These are phyloP conservation scores for Taphrorychus bicolor DNA, from an alignment of 2,888 invertebrate genomes.

Conservation along the genomic window DNA sequence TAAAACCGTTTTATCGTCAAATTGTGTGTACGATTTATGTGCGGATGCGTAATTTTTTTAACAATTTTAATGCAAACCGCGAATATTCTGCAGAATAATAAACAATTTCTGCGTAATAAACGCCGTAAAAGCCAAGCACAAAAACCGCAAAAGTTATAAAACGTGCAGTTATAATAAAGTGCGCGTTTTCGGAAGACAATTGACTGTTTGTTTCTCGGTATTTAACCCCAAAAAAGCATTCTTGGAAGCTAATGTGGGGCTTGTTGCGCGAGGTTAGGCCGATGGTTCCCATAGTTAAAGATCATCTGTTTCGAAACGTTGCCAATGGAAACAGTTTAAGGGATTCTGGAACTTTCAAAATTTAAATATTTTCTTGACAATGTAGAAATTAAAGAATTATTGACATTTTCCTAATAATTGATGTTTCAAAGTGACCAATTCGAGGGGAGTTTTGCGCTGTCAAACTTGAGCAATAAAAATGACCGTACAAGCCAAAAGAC, in stretches of 20 bases:
- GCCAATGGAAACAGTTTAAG: too few species aligned
- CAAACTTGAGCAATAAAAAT: not conserved
- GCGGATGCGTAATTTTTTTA: not conserved
- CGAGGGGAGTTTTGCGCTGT: not conserved
- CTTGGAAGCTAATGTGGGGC: not conserved
- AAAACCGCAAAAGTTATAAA: constrained; percentile 23
- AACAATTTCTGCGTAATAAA: constrained; percentile 22
- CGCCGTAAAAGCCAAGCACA: constrained; percentile 23
- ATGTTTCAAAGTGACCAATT: too few species aligned
- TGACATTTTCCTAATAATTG: too few species aligned
- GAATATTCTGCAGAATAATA: constrained; percentile 28
- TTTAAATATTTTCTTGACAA: too few species aligned
- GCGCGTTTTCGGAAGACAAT: not conserved
- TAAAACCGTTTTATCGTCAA: constrained; percentile 23
- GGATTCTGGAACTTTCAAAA: too few species aligned
- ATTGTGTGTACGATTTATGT: constrained; percentile 17
- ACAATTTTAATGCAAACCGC: constrained; percentile 9
- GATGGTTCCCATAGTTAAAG: not conserved
- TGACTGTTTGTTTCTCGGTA: not conserved
- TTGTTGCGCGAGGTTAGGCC: not conserved
- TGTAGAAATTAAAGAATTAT: too few species aligned
- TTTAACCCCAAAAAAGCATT: not conserved
- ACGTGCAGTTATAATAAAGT: not conserved
- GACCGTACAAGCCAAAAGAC: not conserved
- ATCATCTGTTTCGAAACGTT: too few species aligned